Evolutionary conservation across 2,888 invertebrate species (phyloP), one percentile per base, ranked within the genome.

Genomic region (Charanyca ferruginea): DNA sequence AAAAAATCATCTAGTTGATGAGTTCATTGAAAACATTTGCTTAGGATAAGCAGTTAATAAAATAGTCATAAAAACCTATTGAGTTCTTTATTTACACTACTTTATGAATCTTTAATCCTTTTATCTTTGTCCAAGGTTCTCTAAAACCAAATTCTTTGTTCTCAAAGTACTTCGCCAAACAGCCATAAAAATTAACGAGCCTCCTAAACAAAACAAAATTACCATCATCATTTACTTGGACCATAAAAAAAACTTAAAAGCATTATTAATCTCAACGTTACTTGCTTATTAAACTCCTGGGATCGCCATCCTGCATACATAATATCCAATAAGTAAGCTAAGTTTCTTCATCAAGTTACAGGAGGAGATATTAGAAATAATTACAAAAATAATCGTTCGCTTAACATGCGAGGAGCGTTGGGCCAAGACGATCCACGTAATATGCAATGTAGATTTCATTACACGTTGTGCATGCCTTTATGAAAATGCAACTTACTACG

Each of bases 341-440:
- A 81, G 66, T 81, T 80, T 73, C 70, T 73, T 80, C 82, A 81
- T 81, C 68, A 77, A 77, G 60, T 77, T 75, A 65, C 57, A 77
- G 79, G 83, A 77, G 65, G 55, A 73, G 76, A 79, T 77, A 77
- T 79, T 77, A 80, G 80, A 85, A 86, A 85, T 84, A 85, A 84
- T 85, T 85, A 86, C 67, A 80, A 84, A 86, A 85, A 85, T 84
- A 84, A 83, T 79, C 62, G 48, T 45, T 54, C 58, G 54, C 79
- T 86, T 81, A 83, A 70, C 77, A 86, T 85, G 84, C 86, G 65
- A 73, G 66, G 8, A 60, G 52, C 44, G 73, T 66, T 23, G 52
- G 20, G 42, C 23, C 38, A 47, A 66, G 54, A 74, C 69, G 52
- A 71, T 52, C 65, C 35, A 18, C 18, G 65, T 74, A 78, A 41